phyloP scores from a whole-genome alignment of 1,140 invertebrate species.

The Drosophila fuyamai region DNA sequence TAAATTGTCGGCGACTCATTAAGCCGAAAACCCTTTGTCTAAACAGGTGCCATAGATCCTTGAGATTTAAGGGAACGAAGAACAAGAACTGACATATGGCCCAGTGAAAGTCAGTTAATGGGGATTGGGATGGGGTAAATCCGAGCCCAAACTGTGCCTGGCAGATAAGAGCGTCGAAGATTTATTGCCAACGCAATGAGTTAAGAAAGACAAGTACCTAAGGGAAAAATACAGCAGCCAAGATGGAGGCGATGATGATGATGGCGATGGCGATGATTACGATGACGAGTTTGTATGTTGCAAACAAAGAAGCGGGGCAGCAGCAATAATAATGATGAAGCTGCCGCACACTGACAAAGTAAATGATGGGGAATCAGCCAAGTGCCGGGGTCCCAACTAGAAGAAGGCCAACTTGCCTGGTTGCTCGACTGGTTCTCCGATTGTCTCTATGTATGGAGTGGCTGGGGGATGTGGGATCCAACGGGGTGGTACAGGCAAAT shows the following conservation, averaged over 20 bases:
- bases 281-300: conserved; percentile 67
- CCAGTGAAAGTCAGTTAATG: conserved; percentile 22
- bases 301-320: conserved; percentile 38
- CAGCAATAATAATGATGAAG: conserved; percentile 81
- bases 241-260: conserved; percentile 19
- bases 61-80: background rate
- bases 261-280: conserved; percentile 49
- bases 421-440: conserved; percentile 60
- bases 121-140: conserved; percentile 1
- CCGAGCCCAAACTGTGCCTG: conserved; percentile 60
- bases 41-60: conserved; percentile 75
- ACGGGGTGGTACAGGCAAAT: conserved; percentile 59
- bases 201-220: conserved; percentile 84
- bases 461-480: background rate
- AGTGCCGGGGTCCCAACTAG: conserved; percentile 19
- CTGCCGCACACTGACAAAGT: conserved; percentile 81
- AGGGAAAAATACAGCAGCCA: conserved; percentile 61
- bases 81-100: conserved; percentile 23
- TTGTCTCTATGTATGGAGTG: conserved; percentile 37
- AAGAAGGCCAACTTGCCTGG: conserved; percentile 29
- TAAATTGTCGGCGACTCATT: conserved; percentile 56
- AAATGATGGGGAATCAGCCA: conserved; percentile 80
- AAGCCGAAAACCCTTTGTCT: conserved; percentile 48
- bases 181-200: conserved; percentile 84
- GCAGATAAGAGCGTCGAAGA: conserved; percentile 80